Conservation (phyloP, 1,140 invertebrate genomes). For the Rhopalosiphum padi region DNA sequence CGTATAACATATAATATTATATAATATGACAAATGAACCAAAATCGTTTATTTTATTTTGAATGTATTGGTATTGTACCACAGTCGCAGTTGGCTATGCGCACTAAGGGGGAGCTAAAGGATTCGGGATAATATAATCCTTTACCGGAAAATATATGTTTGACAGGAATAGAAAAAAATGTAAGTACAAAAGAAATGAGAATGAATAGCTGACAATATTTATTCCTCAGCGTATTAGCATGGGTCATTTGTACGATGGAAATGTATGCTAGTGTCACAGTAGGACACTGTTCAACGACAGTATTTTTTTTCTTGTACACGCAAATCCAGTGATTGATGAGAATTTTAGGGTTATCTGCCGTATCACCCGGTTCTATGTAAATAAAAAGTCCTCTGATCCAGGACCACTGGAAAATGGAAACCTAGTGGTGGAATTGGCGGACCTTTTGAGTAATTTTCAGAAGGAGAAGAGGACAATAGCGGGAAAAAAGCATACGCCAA, state of each 20-base stretch:
- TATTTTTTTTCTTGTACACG: background rate
- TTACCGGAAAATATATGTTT: background rate
- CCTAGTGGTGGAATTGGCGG: too few relatives aligned
- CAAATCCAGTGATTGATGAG: background rate
- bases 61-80: background rate
- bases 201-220: background rate
- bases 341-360: background rate
- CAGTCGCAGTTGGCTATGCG: background rate
- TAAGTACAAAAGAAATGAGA: background rate
- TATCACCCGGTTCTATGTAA: background rate
- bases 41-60: slow-evolving; percentile 8
- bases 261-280: background rate
- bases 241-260: background rate
- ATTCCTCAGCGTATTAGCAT: background rate
- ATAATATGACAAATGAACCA: background rate
- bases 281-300: background rate
- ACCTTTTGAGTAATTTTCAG: background rate
- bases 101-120: background rate
- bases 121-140: background rate
- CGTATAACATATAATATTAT: background rate
- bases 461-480: too few relatives aligned
- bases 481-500: background rate
- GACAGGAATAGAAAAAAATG: background rate
- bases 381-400: background rate
- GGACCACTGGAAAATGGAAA: background rate